Evolutionary conservation across 2,888 invertebrate genomes (phyloP), one percentile per base, ranked within the genome.

Genomic region (Ormia ochracea): DNA sequence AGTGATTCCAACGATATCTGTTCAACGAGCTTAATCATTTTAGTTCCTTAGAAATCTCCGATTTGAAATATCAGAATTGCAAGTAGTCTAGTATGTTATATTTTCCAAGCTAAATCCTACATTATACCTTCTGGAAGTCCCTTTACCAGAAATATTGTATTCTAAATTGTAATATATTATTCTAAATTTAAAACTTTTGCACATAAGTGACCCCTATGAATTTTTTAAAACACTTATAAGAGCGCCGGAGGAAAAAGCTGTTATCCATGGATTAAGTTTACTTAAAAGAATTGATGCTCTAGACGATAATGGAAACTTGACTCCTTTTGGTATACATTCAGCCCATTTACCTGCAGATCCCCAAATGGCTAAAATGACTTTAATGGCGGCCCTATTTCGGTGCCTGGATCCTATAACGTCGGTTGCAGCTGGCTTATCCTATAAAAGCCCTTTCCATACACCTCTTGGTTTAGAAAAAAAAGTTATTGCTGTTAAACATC

Each of bases 261-360:
- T 98, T 0, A 87, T 91, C 12, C 89, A 92, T 75, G 94, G 97
- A 1, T 90, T 97, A 0, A 86, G 90, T 2, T 86, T 93, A 19
- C 83, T 89, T 1, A 89, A 87, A 78, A 93, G 93, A 74, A 91
- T 96, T 76, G 94, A 95, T 82, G 96, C 96, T 0, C 88, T 97
- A 50, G 94, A 96, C 85, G 89, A 90, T 0, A 86, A 91, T 2
- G 97, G 97, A 88, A 92, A 92, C 17, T 91, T 98, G 41, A 97
- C 98, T 0, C 97, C 98, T 0, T 91, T 98, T 0, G 98, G 98
- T 4, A 95, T 95, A 91, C 97, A 98, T 88, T 89, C 98, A 83
- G 96, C 97, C 0, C 93, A 94, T 38, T 90, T 98, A 83, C 98
- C 98, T 0, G 92, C 97, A n/a, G 95, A 96, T 87, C 97, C 98